These are phyloP conservation scores for Amiota communis DNA, from an alignment of 2,888 invertebrate species.

Conservation along the genomic window DNA sequence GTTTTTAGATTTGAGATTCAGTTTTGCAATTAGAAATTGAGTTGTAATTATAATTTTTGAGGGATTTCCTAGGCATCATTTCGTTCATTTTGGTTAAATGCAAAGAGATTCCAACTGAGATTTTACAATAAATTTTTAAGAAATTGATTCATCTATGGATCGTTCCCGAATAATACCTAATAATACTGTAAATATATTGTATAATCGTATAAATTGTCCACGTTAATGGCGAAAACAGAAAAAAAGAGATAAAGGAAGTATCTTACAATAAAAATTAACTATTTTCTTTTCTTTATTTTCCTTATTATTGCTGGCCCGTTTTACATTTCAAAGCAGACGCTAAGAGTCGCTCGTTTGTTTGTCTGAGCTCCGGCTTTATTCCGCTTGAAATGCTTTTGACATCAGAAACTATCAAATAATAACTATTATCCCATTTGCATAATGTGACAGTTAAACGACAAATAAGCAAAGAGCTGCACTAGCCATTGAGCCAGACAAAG, in stretches of 20 bases:
- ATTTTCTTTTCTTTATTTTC: neutral
- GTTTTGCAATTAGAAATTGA: neutral
- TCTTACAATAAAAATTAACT: neutral
- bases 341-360: neutral
- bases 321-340: neutral
- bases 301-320: neutral
- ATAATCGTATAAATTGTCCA: neutral
- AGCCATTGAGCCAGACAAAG: slow-evolving; percentile 40
- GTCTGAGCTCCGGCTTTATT: neutral
- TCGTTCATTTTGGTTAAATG: no score
- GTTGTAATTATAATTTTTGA: neutral
- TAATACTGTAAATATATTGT: neutral
- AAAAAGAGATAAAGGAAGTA: neutral
- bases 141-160: no score
- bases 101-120: no score
- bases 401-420: slow-evolving; percentile 67
- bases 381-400: slow-evolving; percentile 55
- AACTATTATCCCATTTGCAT: slow-evolving; percentile 65
- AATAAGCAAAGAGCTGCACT: slow-evolving; percentile 49
- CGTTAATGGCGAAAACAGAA: neutral
- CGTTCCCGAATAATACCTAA: no score
- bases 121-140: no score
- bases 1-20: neutral
- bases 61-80: neutral
- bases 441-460: slow-evolving; percentile 63